phyloP scores from a whole-genome alignment of 2,888 invertebrate species.

The Euproctis similis region DNA sequence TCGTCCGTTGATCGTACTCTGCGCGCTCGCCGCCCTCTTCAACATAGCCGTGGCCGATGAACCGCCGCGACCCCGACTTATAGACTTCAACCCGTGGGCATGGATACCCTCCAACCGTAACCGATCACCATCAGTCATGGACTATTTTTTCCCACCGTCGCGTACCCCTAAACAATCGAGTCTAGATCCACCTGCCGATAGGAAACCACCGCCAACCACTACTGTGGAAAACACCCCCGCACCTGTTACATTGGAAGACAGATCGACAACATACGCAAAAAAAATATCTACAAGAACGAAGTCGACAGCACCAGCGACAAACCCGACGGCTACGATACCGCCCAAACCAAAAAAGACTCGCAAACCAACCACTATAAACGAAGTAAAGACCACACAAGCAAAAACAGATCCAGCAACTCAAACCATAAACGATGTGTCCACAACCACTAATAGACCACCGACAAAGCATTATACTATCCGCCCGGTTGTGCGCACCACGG shows the following conservation, averaged over 20 bases:
- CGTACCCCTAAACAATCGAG: conserved; percentile 69
- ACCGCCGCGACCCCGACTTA: conserved; percentile 55
- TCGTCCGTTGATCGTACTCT: conserved; percentile 49
- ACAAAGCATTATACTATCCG: conserved; percentile 74
- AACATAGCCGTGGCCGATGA: conserved; percentile 40
- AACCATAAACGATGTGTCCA: conserved; percentile 42
- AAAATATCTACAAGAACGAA: conserved; percentile 60
- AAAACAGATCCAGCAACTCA: conserved; percentile 43
- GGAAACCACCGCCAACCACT: conserved; percentile 47
- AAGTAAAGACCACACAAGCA: conserved; percentile 49
- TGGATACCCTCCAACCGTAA: conserved; percentile 61
- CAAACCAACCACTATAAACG: conserved; percentile 51
- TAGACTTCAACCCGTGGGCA: conserved; percentile 69
- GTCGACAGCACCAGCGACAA: conserved; percentile 50
- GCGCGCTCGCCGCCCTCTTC: conserved; percentile 57
- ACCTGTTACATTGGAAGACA: conserved; percentile 54
- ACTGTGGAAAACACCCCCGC: conserved; percentile 42
- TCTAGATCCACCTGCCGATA: conserved; percentile 59
- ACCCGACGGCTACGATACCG: conserved; percentile 50
- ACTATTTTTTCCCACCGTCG: conserved; percentile 70
- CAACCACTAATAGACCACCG: conserved; percentile 52
- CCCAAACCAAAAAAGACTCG: conserved; percentile 59
- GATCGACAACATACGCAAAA: conserved; percentile 54
- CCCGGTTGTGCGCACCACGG: conserved; percentile 56
- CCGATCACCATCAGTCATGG: conserved; percentile 67